A percentile compares a stretch with the other conserved stretches of the same genome.
These are phyloP conservation scores for Verasper variegatus DNA, from an alignment of 2,113 vertebrate species.

Conservation along the genomic window DNA sequence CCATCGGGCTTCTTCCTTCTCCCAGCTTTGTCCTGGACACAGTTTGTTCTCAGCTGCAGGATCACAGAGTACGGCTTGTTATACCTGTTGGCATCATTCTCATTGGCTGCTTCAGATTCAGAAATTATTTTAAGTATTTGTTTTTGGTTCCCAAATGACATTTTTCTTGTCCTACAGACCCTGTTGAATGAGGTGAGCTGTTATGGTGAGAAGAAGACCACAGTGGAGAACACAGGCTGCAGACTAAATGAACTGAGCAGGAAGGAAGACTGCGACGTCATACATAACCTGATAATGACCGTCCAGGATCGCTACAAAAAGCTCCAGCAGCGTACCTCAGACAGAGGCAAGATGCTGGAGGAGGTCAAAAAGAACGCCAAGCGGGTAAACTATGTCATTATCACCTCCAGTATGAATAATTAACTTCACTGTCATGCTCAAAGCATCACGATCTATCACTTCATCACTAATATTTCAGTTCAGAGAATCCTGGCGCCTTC, in stretches of 20 bases:
- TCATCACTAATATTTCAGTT: constrained; percentile 78
- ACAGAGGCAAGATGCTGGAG: constrained; percentile 81
- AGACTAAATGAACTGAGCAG: constrained; percentile 81
- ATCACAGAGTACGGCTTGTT: constrained; percentile 82
- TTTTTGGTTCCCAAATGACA: background rate
- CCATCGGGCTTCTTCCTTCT: constrained; percentile 69
- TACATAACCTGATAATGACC: constrained; percentile 82
- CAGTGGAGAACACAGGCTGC: constrained; percentile 76
- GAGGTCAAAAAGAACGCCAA: constrained; percentile 84
- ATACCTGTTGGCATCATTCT: background rate
- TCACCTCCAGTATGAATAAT: background rate
- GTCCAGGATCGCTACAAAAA: constrained; percentile 83
- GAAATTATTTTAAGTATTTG: background rate
- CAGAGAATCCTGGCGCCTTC: constrained; percentile 86
- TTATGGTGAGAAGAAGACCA: constrained; percentile 78
- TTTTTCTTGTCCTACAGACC: constrained; percentile 64
- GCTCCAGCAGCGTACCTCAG: constrained; percentile 75
- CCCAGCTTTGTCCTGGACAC: constrained; percentile 88
- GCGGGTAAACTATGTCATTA: constrained; percentile 73
- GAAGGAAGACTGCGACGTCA: constrained; percentile 83
- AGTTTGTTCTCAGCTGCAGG: constrained; percentile 83
- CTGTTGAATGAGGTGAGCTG: constrained; percentile 80
- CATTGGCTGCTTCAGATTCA: background rate
- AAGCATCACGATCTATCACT: background rate
- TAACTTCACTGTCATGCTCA: background rate